Conservation (phyloP, 2,113 vertebrate species). For the Atractosteus spatula region DNA sequence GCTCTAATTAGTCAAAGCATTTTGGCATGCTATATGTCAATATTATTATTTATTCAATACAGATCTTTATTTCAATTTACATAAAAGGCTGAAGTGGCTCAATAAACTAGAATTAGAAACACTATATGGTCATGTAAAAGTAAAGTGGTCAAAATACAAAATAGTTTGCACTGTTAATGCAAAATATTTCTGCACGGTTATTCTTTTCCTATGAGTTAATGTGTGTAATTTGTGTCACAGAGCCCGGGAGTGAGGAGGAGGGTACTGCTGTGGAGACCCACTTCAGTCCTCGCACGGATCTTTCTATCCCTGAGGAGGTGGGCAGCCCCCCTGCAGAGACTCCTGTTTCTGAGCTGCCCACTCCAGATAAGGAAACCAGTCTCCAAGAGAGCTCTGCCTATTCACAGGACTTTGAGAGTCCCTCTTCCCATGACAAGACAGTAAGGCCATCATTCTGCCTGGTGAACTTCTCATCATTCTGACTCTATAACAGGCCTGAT, state of each 20-base stretch:
- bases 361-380: conserved; percentile 51
- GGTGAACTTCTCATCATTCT: background rate
- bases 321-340: conserved; percentile 54
- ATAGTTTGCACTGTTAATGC: too few relatives aligned
- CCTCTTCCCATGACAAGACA: conserved; percentile 56
- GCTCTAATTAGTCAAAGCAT: too few relatives aligned
- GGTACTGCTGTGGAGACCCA: conserved; percentile 61
- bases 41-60: too few relatives aligned
- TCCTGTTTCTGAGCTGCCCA: conserved; percentile 49
- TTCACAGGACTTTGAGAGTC: conserved; percentile 73
- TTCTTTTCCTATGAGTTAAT: too few relatives aligned
- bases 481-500: background rate
- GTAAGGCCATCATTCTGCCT: conserved; percentile 56
- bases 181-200: too few relatives aligned
- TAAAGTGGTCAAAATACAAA: too few relatives aligned
- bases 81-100: too few relatives aligned
- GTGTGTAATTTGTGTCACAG: conserved; percentile 43
- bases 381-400: conserved; percentile 61
- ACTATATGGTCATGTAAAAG: too few relatives aligned
- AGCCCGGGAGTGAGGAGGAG: conserved; percentile 64
- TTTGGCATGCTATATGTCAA: too few relatives aligned
- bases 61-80: too few relatives aligned
- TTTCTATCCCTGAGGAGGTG: conserved; percentile 62
- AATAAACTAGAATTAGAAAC: too few relatives aligned
- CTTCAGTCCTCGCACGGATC: conserved; percentile 72